These are phyloP conservation scores for Propithecus deckenii DNA, from an alignment of 2,797 vertebrate species.

Conservation along the genomic window DNA sequence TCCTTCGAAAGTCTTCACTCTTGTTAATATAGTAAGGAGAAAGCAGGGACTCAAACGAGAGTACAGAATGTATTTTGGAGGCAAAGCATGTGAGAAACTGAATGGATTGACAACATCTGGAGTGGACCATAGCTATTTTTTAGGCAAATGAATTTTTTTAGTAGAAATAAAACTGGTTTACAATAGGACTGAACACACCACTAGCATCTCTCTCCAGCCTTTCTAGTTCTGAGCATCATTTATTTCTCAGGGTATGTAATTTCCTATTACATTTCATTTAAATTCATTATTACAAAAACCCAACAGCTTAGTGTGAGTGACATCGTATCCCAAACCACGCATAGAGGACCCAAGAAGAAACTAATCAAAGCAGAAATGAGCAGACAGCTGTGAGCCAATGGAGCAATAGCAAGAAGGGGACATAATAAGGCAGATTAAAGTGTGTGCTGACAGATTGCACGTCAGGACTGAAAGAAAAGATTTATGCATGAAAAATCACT, in stretches of 20 bases:
- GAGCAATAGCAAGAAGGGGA: background rate
- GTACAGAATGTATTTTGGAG: background rate
- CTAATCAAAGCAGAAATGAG: conserved; percentile 50
- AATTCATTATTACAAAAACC: conserved; percentile 31
- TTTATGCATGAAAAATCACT: background rate
- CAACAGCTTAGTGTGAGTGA: background rate
- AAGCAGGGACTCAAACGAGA: background rate
- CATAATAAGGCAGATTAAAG: conserved; percentile 11
- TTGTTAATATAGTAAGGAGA: background rate
- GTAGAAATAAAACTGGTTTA: background rate
- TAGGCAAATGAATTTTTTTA: background rate
- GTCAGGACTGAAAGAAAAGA: conserved; percentile 34
- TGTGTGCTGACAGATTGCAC: conserved; percentile 42
- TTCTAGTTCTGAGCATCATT: conserved; percentile 3
- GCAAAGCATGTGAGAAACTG: background rate
- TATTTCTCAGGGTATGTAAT: background rate
- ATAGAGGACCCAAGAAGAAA: background rate
- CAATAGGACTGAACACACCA: background rate
- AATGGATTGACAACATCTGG: background rate
- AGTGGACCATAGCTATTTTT: background rate
- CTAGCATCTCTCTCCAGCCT: background rate
- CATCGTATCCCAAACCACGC: conserved; percentile 22
- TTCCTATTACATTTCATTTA: conserved; percentile 22
- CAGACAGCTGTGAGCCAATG: conserved; percentile 56
- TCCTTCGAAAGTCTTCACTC: background rate